Percentiles rank a stretch among this genome's conserved stretches.
Evolutionary conservation across 2,797 vertebrate species (phyloP).

Genomic region (Aphelocoma californica): DNA sequence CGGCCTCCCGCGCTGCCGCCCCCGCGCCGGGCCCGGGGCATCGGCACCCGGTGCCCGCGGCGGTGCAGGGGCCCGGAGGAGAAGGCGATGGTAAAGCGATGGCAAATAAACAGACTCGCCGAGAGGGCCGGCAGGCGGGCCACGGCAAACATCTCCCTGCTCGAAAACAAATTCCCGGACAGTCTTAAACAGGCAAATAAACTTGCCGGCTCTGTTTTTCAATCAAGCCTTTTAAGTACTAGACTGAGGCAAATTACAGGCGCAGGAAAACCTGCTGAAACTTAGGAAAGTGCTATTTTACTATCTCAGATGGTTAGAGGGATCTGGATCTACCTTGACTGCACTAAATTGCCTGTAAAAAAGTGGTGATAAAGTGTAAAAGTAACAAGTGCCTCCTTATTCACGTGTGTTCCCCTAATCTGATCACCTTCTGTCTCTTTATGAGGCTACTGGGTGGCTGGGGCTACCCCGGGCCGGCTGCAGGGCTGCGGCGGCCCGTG

Average conservation of each 20-base stretch:
- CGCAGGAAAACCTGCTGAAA: slow-evolving; percentile 5
- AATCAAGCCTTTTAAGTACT: slow-evolving; percentile 14
- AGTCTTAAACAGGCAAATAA: slow-evolving; percentile 63
- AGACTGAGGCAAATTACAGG: slow-evolving; percentile 27
- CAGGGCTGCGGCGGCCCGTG: slow-evolving; percentile 14
- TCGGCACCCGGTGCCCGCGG: background rate
- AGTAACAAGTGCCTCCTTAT: slow-evolving; percentile 58
- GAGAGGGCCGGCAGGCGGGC: background rate
- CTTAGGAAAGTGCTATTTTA: slow-evolving; percentile 26
- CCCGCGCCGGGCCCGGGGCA: background rate
- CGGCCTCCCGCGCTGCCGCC: background rate
- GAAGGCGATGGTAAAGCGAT: background rate
- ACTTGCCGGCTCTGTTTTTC: slow-evolving; percentile 29
- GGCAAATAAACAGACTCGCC: background rate
- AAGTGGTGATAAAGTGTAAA: slow-evolving; percentile 49
- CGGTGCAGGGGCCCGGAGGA: background rate
- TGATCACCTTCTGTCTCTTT: slow-evolving; percentile 28
- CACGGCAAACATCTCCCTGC: slow-evolving; percentile 7
- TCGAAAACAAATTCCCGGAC: slow-evolving; percentile 55
- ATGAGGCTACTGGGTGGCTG: slow-evolving; percentile 48
- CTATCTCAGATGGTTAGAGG: slow-evolving; percentile 9
- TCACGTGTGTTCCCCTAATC: slow-evolving; percentile 48
- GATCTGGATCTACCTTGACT: slow-evolving; percentile 5
- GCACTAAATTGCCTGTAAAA: slow-evolving; percentile 44
- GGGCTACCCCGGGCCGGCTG: slow-evolving; percentile 36